Conservation (phyloP, 2,113 vertebrate genomes). For the Calyptomena viridis region DNA sequence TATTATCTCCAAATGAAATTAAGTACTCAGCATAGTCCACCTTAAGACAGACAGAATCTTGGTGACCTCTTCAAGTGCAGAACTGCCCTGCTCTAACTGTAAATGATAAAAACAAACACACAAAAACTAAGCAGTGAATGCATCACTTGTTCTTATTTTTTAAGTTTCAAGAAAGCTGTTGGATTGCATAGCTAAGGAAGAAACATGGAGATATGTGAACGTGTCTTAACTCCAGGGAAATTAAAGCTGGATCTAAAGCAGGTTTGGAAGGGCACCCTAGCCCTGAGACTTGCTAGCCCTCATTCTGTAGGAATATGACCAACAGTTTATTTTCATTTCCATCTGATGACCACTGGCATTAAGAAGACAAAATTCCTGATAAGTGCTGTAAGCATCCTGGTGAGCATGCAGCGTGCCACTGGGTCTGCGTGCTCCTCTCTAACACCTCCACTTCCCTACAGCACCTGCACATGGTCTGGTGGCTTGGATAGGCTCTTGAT, state of each 20-base stretch:
- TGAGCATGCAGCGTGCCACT: accelerated
- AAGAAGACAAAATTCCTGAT: background rate
- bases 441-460: background rate
- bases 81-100: background rate
- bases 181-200: background rate
- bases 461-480: background rate
- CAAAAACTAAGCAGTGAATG: background rate
- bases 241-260: background rate
- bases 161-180: background rate
- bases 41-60: background rate
- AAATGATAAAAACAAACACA: background rate
- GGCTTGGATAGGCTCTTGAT: background rate
- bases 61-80: background rate
- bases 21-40: background rate
- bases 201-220: background rate
- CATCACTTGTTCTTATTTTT: background rate
- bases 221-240: background rate
- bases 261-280: background rate
- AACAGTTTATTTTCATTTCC: background rate
- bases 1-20: background rate
- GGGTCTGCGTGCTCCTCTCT: background rate
- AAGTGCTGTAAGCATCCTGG: background rate
- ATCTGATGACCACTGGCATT: background rate
- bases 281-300: background rate
- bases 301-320: background rate